Percentiles rank a stretch among this genome's conserved stretches.
Conservation (phyloP, 2,797 vertebrate species). For the Gallirallus australis region DNA sequence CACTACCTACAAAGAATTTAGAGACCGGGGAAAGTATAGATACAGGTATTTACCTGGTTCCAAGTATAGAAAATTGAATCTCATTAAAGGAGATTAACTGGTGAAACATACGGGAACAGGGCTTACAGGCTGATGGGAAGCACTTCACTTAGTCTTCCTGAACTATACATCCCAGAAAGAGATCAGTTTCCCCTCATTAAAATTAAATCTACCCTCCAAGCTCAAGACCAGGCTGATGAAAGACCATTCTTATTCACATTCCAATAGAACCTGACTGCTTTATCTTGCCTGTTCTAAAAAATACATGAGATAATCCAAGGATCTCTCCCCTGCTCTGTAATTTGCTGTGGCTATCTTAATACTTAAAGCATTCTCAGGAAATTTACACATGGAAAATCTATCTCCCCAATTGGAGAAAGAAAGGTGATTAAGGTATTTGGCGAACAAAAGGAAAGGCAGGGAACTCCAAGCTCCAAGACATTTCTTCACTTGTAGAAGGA, state of each 20-base stretch:
- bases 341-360: background rate
- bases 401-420: background rate
- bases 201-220: background rate
- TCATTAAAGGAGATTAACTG: constrained; percentile 46
- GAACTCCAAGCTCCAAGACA: background rate
- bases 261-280: background rate
- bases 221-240: background rate
- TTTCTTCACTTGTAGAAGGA: background rate
- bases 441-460: background rate
- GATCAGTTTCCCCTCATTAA: background rate
- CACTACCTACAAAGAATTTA: background rate
- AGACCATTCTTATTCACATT: background rate
- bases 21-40: background rate
- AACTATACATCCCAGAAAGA: background rate
- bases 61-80: constrained; percentile 47
- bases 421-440: background rate
- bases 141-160: background rate
- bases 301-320: background rate
- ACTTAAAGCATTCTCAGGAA: background rate
- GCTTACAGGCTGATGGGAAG: background rate
- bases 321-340: background rate
- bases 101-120: background rate
- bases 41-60: constrained; percentile 3
- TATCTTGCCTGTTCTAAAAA: constrained; percentile 3
- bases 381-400: background rate